phyloP scores from a whole-genome alignment of 2,797 vertebrate genomes.

The Astyanax mexicanus region DNA sequence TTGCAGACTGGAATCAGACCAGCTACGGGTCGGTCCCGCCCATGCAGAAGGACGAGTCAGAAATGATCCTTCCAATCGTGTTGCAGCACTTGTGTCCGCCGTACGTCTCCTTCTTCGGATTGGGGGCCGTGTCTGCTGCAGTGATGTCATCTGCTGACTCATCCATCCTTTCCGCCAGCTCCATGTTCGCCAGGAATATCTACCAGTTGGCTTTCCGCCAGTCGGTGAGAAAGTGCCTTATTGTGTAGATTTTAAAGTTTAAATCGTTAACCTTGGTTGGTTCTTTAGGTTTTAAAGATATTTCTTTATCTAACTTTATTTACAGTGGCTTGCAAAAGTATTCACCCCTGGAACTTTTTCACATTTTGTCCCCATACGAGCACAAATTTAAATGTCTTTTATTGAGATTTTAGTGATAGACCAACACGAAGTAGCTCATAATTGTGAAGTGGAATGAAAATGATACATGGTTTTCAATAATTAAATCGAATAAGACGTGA shows the following conservation, averaged over 20 bases:
- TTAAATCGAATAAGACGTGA: too few relatives aligned
- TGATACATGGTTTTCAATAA: too few relatives aligned
- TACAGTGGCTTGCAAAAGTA: too few relatives aligned
- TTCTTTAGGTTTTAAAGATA: not conserved
- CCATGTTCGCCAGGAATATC: conserved; percentile 98
- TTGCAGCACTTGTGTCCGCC: conserved; percentile 94
- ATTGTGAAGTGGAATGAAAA: too few relatives aligned
- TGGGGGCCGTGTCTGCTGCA: conserved; percentile 95
- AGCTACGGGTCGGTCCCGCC: conserved; percentile 83
- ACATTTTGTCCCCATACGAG: too few relatives aligned
- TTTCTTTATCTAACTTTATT: too few relatives aligned
- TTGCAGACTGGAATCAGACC: conserved; percentile 94
- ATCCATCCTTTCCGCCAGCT: conserved; percentile 96
- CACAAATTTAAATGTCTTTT: too few relatives aligned
- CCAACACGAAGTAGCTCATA: too few relatives aligned
- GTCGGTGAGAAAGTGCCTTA: conserved; percentile 80
- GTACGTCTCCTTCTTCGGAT: conserved; percentile 94
- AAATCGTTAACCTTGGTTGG: not conserved
- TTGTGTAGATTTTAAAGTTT: not conserved
- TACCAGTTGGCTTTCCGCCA: conserved; percentile 95
- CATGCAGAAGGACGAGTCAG: conserved; percentile 84
- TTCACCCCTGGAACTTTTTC: too few relatives aligned
- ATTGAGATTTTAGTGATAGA: too few relatives aligned
- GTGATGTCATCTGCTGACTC: conserved; percentile 99
- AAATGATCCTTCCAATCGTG: conserved; percentile 97